Conservation (phyloP, 2,113 vertebrate genomes). For the Mastomys coucha region DNA sequence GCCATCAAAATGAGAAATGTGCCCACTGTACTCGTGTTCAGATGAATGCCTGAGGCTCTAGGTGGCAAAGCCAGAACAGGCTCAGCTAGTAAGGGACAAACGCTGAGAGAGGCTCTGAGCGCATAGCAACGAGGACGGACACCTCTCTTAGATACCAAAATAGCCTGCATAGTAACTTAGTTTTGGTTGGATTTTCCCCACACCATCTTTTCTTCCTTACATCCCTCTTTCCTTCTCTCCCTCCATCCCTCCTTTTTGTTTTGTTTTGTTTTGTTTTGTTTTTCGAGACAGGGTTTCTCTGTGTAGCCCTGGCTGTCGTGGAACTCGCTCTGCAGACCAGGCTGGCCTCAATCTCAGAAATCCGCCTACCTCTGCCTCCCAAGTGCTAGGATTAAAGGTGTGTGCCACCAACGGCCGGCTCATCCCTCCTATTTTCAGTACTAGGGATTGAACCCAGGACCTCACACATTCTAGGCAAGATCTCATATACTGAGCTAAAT, state of each 20-base stretch:
- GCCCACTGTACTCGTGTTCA: neutral
- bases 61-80: neutral
- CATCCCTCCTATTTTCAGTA: neutral
- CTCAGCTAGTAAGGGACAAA: no score
- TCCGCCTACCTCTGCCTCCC: no score
- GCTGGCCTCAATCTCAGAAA: no score
- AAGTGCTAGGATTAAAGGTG: no score
- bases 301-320: no score
- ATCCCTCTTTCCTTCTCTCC: neutral
- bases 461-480: neutral
- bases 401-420: no score
- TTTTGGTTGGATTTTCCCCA: neutral
- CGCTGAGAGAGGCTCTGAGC: neutral
- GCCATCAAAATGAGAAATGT: neutral
- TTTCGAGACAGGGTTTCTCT: no score
- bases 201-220: neutral
- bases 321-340: no score
- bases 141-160: fast-evolving
- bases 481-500: neutral
- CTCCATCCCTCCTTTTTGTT: neutral
- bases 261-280: no score
- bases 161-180: neutral
- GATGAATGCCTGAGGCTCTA: neutral
- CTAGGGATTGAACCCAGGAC: neutral
- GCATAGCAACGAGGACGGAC: neutral